These are phyloP conservation scores for Sitophilus oryzae DNA, from an alignment of 1,140 invertebrate species.

Conservation along the genomic window DNA sequence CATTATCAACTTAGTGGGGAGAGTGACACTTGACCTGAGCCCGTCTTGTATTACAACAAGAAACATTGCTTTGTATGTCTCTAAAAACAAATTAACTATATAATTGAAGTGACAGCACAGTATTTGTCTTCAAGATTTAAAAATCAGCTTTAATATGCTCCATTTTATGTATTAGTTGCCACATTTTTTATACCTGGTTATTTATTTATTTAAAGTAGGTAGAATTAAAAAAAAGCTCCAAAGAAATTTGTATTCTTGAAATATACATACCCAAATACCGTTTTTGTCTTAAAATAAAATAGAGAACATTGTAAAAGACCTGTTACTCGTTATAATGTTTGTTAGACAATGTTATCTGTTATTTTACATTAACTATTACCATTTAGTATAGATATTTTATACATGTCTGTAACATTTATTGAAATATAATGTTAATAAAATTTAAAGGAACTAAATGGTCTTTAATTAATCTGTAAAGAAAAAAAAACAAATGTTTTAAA, in stretches of 20 bases:
- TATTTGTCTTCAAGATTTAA: too few relatives aligned
- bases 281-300: too few relatives aligned
- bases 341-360: not conserved
- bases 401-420: constrained; percentile 4
- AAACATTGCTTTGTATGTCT: constrained; percentile 17
- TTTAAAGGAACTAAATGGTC: not conserved
- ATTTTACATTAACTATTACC: constrained; percentile 2
- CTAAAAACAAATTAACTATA: not conserved
- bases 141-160: too few relatives aligned
- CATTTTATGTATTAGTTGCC: not conserved
- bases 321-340: not conserved
- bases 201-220: constrained; percentile 1
- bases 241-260: too few relatives aligned
- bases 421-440: constrained; percentile 1
- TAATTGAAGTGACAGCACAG: too few relatives aligned
- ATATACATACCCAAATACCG: too few relatives aligned
- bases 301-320: too few relatives aligned
- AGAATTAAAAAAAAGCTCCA: constrained; percentile 1
- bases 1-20: constrained; percentile 87
- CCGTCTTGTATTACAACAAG: constrained; percentile 13
- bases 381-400: constrained; percentile 6
- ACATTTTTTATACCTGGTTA: not conserved
- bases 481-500: too few relatives aligned
- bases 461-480: too few relatives aligned
- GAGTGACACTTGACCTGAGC: constrained; percentile 26